Evolutionary conservation across 2,888 invertebrate species (phyloP), one percentile per base, ranked within the genome.

Genomic region (Lomographa bimaculata): DNA sequence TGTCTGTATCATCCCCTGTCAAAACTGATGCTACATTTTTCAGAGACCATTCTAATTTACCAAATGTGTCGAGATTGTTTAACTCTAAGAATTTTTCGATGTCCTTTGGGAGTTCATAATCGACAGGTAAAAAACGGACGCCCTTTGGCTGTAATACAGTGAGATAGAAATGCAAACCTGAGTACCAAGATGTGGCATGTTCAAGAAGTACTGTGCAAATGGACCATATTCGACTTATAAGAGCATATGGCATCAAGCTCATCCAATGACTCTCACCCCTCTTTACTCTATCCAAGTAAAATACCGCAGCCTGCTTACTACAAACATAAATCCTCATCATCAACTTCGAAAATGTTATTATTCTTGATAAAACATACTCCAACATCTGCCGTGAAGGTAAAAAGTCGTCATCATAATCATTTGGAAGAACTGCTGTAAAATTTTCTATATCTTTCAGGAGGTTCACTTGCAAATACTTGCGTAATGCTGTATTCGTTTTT

Each of bases 361-460:
- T 69, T 57, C 87, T 81, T 1, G 91, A 63, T 26, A 92, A 64
- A 8, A 92, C 51, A 73, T 89, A 92, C 57, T 92, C 78, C 5
- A 92, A 54, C 90, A 91, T 91, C 69, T 92, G 92, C 46, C 74
- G 79, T 2, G 91, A 90, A n/a, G 92, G 92, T 27, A 91, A 71
- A 57, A 78, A 80, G 8, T 70, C 51, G 18, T 72, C 69, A 14
- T 72, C 71, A n/a, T n/a, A n/a, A 12, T 67, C 60, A 21, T 64
- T 64, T 4, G 86, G 85, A 18, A 90, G 49, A 3, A 69, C 54
- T 7, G 67, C 57, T 7, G 40, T 19, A 55, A 89, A 89, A 38
- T 60, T 67, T 41, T 83, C 69, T 23, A 86, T 42, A 49, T 90
- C 90, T 52, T 83, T 90, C 12, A 83, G 56, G 2, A 91, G 51